Evolutionary conservation across 1,140 invertebrate species (phyloP).

Genomic region (Drosophila ercepeae): DNA sequence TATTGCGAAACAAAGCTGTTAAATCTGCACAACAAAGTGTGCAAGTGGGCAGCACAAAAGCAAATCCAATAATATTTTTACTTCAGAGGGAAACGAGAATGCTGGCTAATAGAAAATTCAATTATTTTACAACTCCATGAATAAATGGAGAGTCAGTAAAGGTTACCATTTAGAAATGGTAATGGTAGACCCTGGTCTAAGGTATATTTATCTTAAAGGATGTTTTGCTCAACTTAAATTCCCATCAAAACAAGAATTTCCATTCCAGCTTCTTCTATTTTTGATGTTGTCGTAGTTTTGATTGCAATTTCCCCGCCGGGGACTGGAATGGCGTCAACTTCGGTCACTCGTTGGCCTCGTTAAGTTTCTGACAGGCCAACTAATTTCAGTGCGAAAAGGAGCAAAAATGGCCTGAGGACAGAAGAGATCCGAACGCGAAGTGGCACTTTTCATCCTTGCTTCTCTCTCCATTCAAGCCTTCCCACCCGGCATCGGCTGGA

Average conservation of each 20-base stretch:
- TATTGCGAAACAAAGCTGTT: slow-evolving; percentile 37
- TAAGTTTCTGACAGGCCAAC: slow-evolving; percentile 49
- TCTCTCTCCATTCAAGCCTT: slow-evolving; percentile 5
- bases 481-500: slow-evolving; percentile 9
- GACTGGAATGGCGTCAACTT: slow-evolving; percentile 2
- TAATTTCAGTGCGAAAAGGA: slow-evolving; percentile 43
- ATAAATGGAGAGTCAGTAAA: too few species aligned
- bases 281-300: slow-evolving; percentile 34
- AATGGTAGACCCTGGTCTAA: too few species aligned
- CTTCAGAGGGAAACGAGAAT: not conserved
- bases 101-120: not conserved
- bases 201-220: not conserved
- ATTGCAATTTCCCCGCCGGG: slow-evolving; percentile 11
- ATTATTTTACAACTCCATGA: not conserved
- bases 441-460: slow-evolving; percentile 22
- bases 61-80: not conserved
- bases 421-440: slow-evolving; percentile 34
- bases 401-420: slow-evolving; percentile 14
- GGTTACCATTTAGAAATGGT: too few species aligned
- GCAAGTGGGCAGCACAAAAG: slow-evolving; percentile 3
- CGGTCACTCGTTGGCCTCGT: slow-evolving; percentile 16
- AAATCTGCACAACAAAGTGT: slow-evolving; percentile 13
- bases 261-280: not conserved
- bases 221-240: not conserved
- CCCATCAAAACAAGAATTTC: not conserved